A percentile compares a stretch with the other conserved stretches of the same genome.
These are phyloP conservation scores for Periplaneta americana DNA, from an alignment of 1,140 invertebrate genomes.

Conservation along the genomic window DNA sequence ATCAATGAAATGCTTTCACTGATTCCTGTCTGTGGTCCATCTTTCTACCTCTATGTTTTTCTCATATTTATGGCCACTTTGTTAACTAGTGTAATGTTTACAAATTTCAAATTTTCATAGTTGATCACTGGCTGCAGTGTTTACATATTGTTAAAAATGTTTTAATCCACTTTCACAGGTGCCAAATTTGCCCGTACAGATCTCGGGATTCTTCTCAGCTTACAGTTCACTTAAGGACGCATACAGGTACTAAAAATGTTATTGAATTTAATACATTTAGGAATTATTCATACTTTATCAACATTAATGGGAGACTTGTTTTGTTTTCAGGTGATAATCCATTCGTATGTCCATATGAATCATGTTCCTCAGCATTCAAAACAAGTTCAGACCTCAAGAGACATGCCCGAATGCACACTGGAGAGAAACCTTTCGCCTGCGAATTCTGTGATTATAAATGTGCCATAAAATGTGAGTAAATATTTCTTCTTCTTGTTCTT, in stretches of 20 bases:
- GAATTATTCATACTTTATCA: too few relatives aligned
- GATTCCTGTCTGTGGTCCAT: too few relatives aligned
- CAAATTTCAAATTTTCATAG: not conserved
- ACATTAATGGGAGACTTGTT: too few relatives aligned
- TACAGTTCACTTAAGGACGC: constrained; percentile 39
- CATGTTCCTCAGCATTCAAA: constrained; percentile 39
- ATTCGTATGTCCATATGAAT: constrained; percentile 33
- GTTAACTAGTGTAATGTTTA: not conserved
- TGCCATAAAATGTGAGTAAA: constrained; percentile 28
- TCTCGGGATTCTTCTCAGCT: constrained; percentile 40
- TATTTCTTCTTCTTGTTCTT: too few relatives aligned
- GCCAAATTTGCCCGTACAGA: constrained; percentile 42
- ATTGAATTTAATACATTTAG: too few relatives aligned
- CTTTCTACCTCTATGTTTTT: too few relatives aligned
- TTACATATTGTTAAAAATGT: too few relatives aligned
- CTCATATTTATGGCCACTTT: not conserved
- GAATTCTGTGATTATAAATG: constrained; percentile 33
- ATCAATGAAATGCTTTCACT: too few relatives aligned
- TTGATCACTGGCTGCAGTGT: too few relatives aligned
- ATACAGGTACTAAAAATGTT: constrained; percentile 33
- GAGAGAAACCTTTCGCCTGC: constrained; percentile 36
- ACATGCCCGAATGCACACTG: constrained; percentile 35
- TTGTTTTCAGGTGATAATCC: constrained; percentile 33
- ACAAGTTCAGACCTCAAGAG: constrained; percentile 39
- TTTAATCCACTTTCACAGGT: too few relatives aligned